These are phyloP conservation scores for Himalopsyche tibetana DNA, from an alignment of 2,888 invertebrate genomes.

Conservation along the genomic window DNA sequence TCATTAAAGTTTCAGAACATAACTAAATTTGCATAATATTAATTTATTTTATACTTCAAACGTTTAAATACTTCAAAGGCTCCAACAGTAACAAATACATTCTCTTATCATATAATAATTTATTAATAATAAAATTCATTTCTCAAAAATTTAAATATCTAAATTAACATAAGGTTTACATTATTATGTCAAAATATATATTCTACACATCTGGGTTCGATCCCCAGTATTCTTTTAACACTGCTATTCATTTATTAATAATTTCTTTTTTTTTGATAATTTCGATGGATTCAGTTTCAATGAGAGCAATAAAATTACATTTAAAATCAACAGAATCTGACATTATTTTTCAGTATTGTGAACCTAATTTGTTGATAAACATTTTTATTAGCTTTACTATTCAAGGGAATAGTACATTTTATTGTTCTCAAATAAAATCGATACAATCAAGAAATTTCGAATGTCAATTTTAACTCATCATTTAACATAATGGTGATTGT, in stretches of 20 bases:
- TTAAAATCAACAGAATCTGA: not conserved
- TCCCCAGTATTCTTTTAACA: not conserved
- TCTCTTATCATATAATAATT: too few relatives aligned
- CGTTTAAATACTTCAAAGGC: too few relatives aligned
- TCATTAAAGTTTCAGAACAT: too few relatives aligned
- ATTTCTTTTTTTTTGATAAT: too few relatives aligned
- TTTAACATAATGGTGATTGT: constrained; percentile 7
- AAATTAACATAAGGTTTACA: not conserved
- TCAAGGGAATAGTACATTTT: not conserved
- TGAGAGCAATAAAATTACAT: too few relatives aligned
- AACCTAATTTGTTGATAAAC: not conserved
- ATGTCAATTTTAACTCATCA: not conserved
- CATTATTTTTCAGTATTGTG: not conserved
- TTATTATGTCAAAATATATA: not conserved
- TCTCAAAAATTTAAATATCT: not conserved
- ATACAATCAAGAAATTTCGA: too few relatives aligned
- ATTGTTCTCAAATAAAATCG: not conserved
- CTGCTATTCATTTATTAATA: too few relatives aligned
- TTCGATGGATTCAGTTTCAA: too few relatives aligned
- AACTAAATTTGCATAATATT: too few relatives aligned
- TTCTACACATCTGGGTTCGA: constrained; percentile 7
- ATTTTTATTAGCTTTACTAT: not conserved
- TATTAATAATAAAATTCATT: not conserved
- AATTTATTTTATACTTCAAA: too few relatives aligned
- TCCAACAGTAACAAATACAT: too few relatives aligned